Evolutionary conservation across 2,113 vertebrate species (phyloP).

Genomic region (Chaetops frenatus): DNA sequence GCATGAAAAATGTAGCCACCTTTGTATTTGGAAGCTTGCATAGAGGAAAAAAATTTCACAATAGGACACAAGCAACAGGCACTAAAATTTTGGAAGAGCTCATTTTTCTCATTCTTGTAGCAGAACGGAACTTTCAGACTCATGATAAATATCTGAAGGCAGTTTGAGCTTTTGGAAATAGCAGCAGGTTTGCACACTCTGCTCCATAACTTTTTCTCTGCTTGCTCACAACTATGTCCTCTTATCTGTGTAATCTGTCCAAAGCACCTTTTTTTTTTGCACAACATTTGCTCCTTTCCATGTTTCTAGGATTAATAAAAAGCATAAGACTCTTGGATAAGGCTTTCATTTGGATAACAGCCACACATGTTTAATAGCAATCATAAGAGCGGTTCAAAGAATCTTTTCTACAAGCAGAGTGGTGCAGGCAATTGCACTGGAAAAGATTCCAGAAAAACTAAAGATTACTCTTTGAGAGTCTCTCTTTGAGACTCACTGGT

Average conservation of each 20-base stretch:
- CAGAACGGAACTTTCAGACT: background rate
- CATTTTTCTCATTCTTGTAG: background rate
- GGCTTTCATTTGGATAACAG: background rate
- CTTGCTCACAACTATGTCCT: background rate
- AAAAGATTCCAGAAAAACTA: background rate
- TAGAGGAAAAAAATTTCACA: background rate
- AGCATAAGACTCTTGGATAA: background rate
- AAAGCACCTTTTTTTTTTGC: background rate
- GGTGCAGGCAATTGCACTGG: background rate
- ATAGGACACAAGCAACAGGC: background rate
- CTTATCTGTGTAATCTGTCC: background rate
- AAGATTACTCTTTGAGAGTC: background rate
- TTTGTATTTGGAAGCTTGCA: background rate
- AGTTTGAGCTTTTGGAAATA: background rate
- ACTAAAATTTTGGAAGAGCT: background rate
- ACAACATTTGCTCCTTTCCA: background rate
- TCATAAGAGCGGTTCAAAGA: background rate
- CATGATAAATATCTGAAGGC: background rate
- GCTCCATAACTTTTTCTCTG: background rate
- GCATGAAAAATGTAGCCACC: background rate
- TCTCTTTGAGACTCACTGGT: background rate
- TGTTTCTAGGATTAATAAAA: conserved; percentile 14
- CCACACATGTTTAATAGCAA: background rate
- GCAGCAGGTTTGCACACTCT: background rate
- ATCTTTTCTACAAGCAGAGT: background rate